A percentile compares a stretch with the other conserved stretches of the same genome.
These are phyloP conservation scores for Nymphalis io DNA, from an alignment of 1,140 invertebrate genomes.

Conservation along the genomic window DNA sequence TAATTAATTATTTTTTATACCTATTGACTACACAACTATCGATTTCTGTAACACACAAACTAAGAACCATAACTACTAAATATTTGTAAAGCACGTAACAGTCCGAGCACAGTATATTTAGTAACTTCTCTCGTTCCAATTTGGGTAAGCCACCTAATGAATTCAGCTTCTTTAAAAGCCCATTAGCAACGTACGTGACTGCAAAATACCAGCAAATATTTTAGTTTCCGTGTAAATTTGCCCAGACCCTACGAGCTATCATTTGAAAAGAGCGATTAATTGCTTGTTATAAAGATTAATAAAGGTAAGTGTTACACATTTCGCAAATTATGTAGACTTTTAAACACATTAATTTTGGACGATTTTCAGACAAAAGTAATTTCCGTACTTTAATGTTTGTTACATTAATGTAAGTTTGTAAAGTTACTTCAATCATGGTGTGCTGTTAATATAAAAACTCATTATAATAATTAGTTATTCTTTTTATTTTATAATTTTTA, in stretches of 20 bases:
- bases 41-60: background rate
- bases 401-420: background rate
- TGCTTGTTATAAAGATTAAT: slow-evolving; percentile 39
- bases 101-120: slow-evolving; percentile 30
- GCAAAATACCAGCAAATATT: slow-evolving; percentile 37
- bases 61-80: slow-evolving; percentile 6
- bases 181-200: slow-evolving; percentile 49
- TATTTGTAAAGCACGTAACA: slow-evolving; percentile 29
- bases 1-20: no score
- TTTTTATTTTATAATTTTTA: no score
- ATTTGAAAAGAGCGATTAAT: slow-evolving; percentile 32
- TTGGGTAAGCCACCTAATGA: slow-evolving; percentile 43
- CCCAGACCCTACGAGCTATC: slow-evolving; percentile 30
- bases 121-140: slow-evolving; percentile 40
- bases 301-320: slow-evolving; percentile 27
- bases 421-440: background rate
- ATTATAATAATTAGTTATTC: background rate
- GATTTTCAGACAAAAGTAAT: slow-evolving; percentile 6
- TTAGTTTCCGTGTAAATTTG: slow-evolving; percentile 36
- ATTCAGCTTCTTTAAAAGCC: slow-evolving; percentile 49
- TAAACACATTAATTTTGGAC: slow-evolving; percentile 13
- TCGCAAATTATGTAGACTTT: slow-evolving; percentile 20
- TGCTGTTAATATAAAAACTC: background rate
- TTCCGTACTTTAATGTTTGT: background rate
- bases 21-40: no score